A percentile compares a stretch with the other conserved stretches of the same genome.
phyloP scores from a whole-genome alignment of 2,797 vertebrate genomes.

The Novumbra hubbsi region DNA sequence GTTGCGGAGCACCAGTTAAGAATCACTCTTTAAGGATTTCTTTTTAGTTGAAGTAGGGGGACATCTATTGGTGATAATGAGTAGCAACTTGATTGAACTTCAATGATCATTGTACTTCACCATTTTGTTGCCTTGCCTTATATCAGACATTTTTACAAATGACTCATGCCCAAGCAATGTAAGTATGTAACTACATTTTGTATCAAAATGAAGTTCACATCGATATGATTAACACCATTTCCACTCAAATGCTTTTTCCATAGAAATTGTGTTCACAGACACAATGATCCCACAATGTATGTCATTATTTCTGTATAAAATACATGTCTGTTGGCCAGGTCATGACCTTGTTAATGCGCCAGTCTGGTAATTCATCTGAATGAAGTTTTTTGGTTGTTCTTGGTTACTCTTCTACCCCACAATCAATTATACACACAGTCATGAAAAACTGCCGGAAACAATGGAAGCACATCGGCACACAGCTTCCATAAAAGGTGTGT shows the following conservation, averaged over 20 bases:
- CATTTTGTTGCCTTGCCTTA: neutral
- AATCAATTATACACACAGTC: neutral
- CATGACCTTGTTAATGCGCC: no score
- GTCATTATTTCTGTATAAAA: no score
- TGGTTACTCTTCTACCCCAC: neutral
- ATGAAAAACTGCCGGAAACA: neutral
- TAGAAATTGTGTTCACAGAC: no score
- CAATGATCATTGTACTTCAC: neutral
- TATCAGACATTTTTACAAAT: neutral
- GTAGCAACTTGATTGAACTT: neutral
- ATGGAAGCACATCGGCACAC: neutral
- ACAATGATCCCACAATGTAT: no score
- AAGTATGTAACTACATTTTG: no score
- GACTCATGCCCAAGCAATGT: neutral
- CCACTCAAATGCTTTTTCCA: no score
- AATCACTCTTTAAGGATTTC: neutral
- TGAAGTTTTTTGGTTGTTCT: no score
- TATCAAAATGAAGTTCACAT: no score
- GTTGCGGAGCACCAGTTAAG: no score
- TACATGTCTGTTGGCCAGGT: no score
- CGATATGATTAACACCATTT: no score
- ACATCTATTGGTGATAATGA: constrained; percentile 55
- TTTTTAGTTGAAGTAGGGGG: constrained; percentile 38
- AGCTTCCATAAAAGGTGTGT: constrained; percentile 12
- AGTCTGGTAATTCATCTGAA: no score